Conservation (phyloP, 1,140 invertebrate species). For the Maniola jurtina region DNA sequence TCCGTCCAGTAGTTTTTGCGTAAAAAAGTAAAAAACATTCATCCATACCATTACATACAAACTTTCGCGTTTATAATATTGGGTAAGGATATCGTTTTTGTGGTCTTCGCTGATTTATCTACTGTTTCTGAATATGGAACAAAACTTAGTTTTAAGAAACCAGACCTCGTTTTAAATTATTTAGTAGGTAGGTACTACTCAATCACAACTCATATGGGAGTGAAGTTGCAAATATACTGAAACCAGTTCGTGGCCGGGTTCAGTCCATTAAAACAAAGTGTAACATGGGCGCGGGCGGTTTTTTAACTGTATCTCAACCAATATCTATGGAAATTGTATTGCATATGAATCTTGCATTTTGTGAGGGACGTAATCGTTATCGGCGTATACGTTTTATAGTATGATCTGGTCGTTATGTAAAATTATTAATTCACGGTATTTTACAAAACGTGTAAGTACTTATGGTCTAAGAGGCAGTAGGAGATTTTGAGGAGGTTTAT, state of each 20-base stretch:
- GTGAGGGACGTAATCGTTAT: conserved; percentile 9
- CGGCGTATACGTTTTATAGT: conserved; percentile 2
- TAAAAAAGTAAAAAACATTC: too few relatives aligned
- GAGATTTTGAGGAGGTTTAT: too few relatives aligned
- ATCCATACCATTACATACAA: too few relatives aligned
- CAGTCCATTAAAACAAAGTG: conserved; percentile 8
- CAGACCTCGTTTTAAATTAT: too few relatives aligned
- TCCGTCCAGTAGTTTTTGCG: too few relatives aligned
- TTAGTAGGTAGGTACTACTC: neutral
- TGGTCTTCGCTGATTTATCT: too few relatives aligned
- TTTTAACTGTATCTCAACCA: conserved; percentile 11
- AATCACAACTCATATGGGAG: neutral
- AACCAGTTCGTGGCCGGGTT: conserved; percentile 1
- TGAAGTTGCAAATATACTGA: neutral
- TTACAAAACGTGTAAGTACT: too few relatives aligned
- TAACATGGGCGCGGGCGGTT: conserved; percentile 10
- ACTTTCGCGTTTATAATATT: too few relatives aligned
- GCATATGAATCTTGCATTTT: conserved; percentile 11
- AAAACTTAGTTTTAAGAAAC: too few relatives aligned
- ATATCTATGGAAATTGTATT: conserved; percentile 16
- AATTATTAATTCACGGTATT: neutral
- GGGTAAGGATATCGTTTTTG: too few relatives aligned
- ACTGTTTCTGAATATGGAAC: too few relatives aligned
- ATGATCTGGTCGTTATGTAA: neutral
- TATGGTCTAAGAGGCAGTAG: too few relatives aligned